Evolutionary conservation across 2,797 vertebrate species (phyloP), one percentile per base, ranked within the genome.

Genomic region (Eidolon dupreanum): DNA sequence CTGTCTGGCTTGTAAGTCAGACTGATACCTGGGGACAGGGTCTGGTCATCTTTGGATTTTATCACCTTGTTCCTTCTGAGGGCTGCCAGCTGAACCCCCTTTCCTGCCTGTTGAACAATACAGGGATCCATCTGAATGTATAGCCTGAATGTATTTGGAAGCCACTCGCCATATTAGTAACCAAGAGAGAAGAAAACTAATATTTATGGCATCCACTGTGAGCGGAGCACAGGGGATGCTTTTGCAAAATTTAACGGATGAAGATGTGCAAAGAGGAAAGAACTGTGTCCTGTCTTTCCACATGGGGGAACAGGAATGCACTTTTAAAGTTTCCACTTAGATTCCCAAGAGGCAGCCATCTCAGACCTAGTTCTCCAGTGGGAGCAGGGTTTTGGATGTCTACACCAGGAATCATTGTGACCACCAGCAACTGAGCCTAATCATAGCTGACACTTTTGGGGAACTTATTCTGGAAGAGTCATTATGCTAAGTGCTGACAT

Each of bases 291-390:
- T 10, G 0, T 6, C 7, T 43, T 78, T 46, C 66, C 19, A 0
- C 13, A 24, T 13, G 0, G 2, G 19, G 71, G n/a, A 16, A 11
- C 1, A 7, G 19, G 11, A 36, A 1, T 3, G 0, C 0, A 16
- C 49, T 16, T 49, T 49, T 49, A 49, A 49, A 15, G 15, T 49
- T 49, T 49, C 49, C 49, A 49, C 15, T 49, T 49, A 49, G 26
- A 7, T 8, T 10, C 41, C 70, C 12, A 26, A 57, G 16, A 28
- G 4, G 4, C 6, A 46, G 31, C 22, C 3, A 0, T 22, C 24
- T 16, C 2, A 59, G n/a, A 31, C 41, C 9, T 43, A 46, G 11
- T 43, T 55, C 71, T 70, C 11, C 31, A 6, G 41, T 66, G n/a
- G 61, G 51, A 73, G 28, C 7, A 41, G 59, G 20, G 5, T 13